Evolutionary conservation across 2,888 invertebrate genomes (phyloP), one percentile per base, ranked within the genome.

Genomic region (Vesta saturnalis): DNA sequence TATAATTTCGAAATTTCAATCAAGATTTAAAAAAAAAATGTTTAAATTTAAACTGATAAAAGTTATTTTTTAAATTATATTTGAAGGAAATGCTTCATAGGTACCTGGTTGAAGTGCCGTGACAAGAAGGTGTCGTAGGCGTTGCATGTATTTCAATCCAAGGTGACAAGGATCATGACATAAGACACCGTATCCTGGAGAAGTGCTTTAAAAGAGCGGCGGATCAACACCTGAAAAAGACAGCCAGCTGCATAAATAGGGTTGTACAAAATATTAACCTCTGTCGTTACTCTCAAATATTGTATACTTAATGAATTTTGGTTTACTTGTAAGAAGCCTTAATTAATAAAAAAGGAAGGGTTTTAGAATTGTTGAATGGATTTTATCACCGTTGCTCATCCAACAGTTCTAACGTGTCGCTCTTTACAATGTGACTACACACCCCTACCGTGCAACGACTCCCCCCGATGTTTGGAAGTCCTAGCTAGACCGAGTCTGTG

Each of bases 401-500:
- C 70, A 70, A 72, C 67, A 70, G 70, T 71, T 72, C 60, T 43
- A 69, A 67, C 65, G 71, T 72, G 71, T 73, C 71, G 70, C 62
- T 69, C 67, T 71, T 72, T 74, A 72, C 71, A 72, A 72, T 69
- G 71, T 71, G 68, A 70, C 70, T 73, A 72, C 69, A 73, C 71
- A 72, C 72, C 73, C 72, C 72, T 74, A 70, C 68, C 64, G 73
- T 59, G 70, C 21, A 68, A 23, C 62, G 49, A 63, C 70, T 67
- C 72, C 72, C 70, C 56, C 58, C 58, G 61, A 64, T 58, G 69
- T 69, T 62, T 46, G 39, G 54, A 12, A 66, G 60, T 60, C 64
- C 67, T 67, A 65, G 39, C 39, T n/a, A 39, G 60, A 49, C 59
- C 64, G 68, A 65, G 70, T 65, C 65, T 70, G 66, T 72, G 74